Percentiles rank a stretch among this genome's conserved stretches.
These are phyloP conservation scores for Nemotelus pantherinus DNA, from an alignment of 2,888 invertebrate genomes.

Conservation along the genomic window DNA sequence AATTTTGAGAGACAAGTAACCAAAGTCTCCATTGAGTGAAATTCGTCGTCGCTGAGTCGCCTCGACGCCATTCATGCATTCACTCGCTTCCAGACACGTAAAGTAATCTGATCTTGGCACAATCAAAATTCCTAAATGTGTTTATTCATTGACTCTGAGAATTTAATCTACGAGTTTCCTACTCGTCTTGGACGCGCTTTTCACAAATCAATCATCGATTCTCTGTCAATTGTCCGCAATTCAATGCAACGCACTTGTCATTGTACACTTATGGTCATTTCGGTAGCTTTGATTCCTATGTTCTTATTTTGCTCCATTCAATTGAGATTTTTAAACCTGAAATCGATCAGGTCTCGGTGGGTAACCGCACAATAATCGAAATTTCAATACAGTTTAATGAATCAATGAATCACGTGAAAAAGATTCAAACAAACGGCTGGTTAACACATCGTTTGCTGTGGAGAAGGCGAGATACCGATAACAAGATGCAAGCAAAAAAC, in stretches of 20 bases:
- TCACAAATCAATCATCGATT: slow-evolving; percentile 25
- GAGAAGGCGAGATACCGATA: slow-evolving; percentile 14
- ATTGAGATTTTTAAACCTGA: slow-evolving; percentile 8
- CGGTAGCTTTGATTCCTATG: slow-evolving; percentile 42
- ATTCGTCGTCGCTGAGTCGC: slow-evolving; percentile 18
- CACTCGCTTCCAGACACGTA: not conserved
- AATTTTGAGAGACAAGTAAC: slow-evolving; percentile 21
- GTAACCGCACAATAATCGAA: slow-evolving; percentile 33
- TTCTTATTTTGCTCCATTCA: slow-evolving; percentile 33
- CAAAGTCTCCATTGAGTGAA: slow-evolving; percentile 21
- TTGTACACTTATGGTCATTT: slow-evolving; percentile 33
- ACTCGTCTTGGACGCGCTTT: slow-evolving; percentile 37
- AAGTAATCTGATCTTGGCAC: slow-evolving; percentile 5
- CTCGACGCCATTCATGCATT: slow-evolving; percentile 26
- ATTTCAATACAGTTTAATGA: slow-evolving; percentile 44
- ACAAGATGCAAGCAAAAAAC: not conserved
- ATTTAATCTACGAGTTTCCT: slow-evolving; percentile 41
- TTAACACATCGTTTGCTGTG: slow-evolving; percentile 31
- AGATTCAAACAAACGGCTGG: slow-evolving; percentile 39
- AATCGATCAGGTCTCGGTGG: slow-evolving; percentile 9
- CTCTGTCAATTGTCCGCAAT: slow-evolving; percentile 40
- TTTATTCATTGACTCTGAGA: slow-evolving; percentile 31
- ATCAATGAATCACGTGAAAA: slow-evolving; percentile 39
- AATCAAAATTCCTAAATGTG: slow-evolving; percentile 37
- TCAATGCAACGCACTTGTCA: slow-evolving; percentile 43